phyloP scores from a whole-genome alignment of 2,113 vertebrate genomes.

The Lycocorax pyrrhopterus region DNA sequence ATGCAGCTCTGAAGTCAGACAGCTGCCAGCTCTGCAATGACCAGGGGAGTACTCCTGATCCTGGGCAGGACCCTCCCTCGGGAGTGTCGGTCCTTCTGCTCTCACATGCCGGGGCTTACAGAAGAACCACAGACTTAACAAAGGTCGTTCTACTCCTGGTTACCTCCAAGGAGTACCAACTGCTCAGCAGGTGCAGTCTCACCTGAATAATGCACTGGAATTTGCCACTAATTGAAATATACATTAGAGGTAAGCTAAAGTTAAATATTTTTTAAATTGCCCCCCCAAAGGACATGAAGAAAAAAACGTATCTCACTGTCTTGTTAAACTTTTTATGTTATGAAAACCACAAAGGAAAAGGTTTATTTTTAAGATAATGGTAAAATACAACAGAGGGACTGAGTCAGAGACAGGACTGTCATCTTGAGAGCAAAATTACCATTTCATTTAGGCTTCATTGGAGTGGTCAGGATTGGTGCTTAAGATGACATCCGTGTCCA shows the following conservation, averaged over 20 bases:
- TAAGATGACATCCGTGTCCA: not conserved
- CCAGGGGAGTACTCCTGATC: not conserved
- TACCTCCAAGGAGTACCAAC: not conserved
- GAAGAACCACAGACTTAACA: no score
- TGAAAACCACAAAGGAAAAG: not conserved
- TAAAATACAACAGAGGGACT: not conserved
- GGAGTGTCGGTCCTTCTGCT: not conserved
- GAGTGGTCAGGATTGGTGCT: not conserved
- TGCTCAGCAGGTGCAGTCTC: not conserved
- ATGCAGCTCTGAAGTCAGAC: not conserved
- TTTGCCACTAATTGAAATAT: not conserved
- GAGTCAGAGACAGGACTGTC: not conserved
- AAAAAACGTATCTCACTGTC: not conserved
- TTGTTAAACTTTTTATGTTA: not conserved
- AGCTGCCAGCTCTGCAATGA: not conserved
- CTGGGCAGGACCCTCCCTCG: not conserved
- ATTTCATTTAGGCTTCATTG: not conserved
- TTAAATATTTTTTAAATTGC: not conserved
- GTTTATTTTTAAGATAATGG: not conserved
- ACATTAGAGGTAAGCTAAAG: not conserved
- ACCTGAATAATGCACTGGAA: not conserved
- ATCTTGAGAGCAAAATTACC: not conserved
- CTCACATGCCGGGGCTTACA: not conserved
- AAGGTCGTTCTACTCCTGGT: not conserved
- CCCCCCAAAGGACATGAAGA: not conserved